These are phyloP conservation scores for Meghimatium bilineatum DNA, from an alignment of 2,888 invertebrate species.

Conservation along the genomic window DNA sequence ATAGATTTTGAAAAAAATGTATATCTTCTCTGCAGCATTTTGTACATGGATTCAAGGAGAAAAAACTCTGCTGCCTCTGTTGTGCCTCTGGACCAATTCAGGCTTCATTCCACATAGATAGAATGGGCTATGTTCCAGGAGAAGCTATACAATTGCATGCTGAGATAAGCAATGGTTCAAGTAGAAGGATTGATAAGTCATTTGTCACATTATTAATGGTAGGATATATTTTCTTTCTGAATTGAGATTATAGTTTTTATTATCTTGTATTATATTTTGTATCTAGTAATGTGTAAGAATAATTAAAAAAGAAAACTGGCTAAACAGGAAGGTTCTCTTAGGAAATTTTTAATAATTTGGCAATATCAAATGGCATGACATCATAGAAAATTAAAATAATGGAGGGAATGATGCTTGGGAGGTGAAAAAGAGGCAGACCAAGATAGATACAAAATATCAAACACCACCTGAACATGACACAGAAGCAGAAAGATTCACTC, in stretches of 20 bases:
- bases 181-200: constrained; percentile 35
- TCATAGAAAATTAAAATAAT: no score
- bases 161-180: constrained; percentile 40
- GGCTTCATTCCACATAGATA: constrained; percentile 33
- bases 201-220: constrained; percentile 45
- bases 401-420: no score
- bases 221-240: not conserved
- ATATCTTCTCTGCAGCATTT: constrained; percentile 4
- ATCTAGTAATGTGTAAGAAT: not conserved
- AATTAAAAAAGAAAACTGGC: no score
- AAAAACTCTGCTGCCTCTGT: constrained; percentile 40
- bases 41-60: constrained; percentile 30
- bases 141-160: constrained; percentile 39
- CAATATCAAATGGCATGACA: no score
- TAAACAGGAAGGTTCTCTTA: no score
- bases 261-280: not conserved
- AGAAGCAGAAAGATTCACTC: no score
- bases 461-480: no score
- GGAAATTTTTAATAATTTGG: no score
- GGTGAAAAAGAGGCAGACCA: no score
- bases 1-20: not conserved
- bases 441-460: no score
- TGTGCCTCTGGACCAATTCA: constrained; percentile 42
- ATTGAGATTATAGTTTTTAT: not conserved
- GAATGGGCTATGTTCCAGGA: constrained; percentile 43